Conservation (phyloP, 2,888 invertebrate species). For the Sipha maydis region DNA sequence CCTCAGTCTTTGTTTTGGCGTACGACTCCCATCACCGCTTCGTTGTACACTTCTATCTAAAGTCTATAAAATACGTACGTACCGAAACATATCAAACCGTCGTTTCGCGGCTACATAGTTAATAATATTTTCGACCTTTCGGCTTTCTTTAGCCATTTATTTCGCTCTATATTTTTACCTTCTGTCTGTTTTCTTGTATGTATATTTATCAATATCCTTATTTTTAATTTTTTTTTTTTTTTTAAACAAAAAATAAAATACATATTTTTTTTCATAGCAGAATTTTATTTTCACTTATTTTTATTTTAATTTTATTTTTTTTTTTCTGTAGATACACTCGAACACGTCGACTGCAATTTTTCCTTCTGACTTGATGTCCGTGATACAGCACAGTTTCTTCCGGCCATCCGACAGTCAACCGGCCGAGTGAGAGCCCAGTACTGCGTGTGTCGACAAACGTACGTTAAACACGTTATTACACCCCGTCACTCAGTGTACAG, state of each 20-base stretch:
- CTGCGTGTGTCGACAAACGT: no score
- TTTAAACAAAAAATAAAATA: neutral
- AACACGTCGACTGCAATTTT: neutral
- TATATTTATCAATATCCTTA: neutral
- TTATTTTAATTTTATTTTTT: neutral
- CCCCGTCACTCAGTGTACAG: no score
- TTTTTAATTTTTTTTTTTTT: neutral
- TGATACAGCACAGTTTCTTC: neutral
- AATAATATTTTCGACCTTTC: no score
- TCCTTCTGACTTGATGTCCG: neutral
- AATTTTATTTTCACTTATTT: neutral
- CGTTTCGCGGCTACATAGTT: no score
- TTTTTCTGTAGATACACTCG: neutral
- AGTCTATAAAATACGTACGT: neutral
- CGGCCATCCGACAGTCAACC: neutral
- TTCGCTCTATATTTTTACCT: no score
- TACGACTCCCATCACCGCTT: conserved; percentile 34
- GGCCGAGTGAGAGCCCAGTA: neutral
- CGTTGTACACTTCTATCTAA: neutral
- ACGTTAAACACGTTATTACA: no score
- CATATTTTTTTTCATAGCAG: neutral
- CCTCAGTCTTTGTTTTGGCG: conserved; percentile 55
- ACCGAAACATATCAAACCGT: neutral
- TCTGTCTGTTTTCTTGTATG: neutral
- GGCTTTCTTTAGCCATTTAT: no score